Percentiles rank a stretch among this genome's conserved stretches.
phyloP scores from a whole-genome alignment of 2,888 invertebrate species.

The Platynereis dumerilii region DNA sequence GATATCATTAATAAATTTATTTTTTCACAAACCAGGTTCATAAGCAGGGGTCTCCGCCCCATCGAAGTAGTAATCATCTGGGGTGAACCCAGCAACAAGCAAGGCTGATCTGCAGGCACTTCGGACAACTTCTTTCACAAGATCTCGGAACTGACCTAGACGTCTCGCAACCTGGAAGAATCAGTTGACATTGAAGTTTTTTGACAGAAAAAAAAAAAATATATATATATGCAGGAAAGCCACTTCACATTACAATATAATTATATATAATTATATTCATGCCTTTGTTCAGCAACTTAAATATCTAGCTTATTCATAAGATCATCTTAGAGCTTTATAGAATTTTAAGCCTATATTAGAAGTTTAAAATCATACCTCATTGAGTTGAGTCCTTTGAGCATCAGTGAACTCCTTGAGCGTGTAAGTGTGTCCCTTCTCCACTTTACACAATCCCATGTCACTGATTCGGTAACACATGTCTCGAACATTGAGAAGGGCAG shows the following conservation, averaged over 20 bases:
- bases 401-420: conserved; percentile 59
- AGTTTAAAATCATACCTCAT: conserved; percentile 46
- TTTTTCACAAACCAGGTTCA: conserved; percentile 27
- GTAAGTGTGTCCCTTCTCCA: conserved; percentile 63
- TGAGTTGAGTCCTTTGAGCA: conserved; percentile 61
- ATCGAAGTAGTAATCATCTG: conserved; percentile 71
- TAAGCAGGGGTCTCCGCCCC: conserved; percentile 47
- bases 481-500: conserved; percentile 76
- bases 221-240: too few relatives aligned
- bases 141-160: conserved; percentile 61
- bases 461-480: conserved; percentile 65
- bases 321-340: too few relatives aligned
- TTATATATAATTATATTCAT: too few relatives aligned
- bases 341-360: too few relatives aligned
- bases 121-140: conserved; percentile 70
- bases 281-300: too few relatives aligned
- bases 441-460: conserved; percentile 64
- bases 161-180: conserved; percentile 59
- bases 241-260: too few relatives aligned
- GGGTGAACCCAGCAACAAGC: conserved; percentile 77
- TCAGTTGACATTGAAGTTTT: background rate
- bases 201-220: too few relatives aligned
- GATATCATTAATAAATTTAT: too few relatives aligned
- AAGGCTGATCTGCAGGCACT: conserved; percentile 80
- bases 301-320: too few relatives aligned